Evolutionary conservation across 2,113 vertebrate species (phyloP).

Genomic region (Rostratula benghalensis): DNA sequence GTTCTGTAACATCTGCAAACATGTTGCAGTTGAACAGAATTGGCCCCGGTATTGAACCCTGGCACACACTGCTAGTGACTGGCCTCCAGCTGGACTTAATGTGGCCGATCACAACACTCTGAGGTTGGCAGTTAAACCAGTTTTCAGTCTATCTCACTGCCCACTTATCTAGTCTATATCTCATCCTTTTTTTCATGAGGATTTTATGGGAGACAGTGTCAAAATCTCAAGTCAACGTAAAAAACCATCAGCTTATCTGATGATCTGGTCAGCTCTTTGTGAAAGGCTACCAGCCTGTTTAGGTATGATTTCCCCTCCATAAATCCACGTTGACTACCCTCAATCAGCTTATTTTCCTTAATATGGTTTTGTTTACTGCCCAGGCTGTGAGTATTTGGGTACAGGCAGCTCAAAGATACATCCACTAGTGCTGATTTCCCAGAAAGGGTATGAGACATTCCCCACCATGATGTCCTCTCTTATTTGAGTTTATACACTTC

Average conservation of each 20-base stretch:
- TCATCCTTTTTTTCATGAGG: not conserved
- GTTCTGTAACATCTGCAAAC: not conserved
- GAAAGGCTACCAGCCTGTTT: not conserved
- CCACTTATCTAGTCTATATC: not conserved
- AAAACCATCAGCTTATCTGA: not conserved
- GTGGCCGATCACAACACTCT: accelerated
- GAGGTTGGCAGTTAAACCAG: not conserved
- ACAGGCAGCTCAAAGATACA: not conserved
- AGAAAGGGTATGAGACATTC: not conserved
- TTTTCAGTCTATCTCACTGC: not conserved
- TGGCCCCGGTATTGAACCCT: not conserved
- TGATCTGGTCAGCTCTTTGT: not conserved
- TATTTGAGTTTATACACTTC: not conserved
- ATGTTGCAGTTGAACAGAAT: not conserved
- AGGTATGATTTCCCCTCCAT: not conserved
- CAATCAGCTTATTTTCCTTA: not conserved
- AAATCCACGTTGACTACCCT: not conserved
- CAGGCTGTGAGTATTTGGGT: not conserved
- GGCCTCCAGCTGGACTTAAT: not conserved
- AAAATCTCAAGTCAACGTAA: not conserved
- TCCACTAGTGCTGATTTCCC: not conserved
- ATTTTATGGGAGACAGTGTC: not conserved
- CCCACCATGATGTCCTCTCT: not conserved
- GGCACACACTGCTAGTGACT: not conserved
- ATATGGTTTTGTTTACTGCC: not conserved